Base-by-base conservation (phyloP, 1,140 invertebrate species). In the Arion vulgaris region DNA sequence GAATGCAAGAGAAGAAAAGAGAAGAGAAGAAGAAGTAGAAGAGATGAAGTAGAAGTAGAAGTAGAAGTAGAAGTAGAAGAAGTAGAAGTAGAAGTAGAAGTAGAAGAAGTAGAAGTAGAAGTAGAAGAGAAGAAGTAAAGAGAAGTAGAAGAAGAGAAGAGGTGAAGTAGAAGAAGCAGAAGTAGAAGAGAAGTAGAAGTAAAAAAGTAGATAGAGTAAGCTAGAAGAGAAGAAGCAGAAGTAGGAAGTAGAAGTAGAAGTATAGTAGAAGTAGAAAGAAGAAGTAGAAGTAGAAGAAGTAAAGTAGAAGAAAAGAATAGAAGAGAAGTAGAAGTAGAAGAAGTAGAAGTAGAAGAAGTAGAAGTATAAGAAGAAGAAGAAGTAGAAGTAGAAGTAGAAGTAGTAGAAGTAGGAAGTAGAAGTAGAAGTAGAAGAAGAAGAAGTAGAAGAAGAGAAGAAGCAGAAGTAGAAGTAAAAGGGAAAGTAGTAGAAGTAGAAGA, bases 401-500 rank as follows among this genome's bases (percentile, higher is more conserved):
- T n/a, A 19, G 13, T 5, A 28, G 74, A n/a, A 81, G 71, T 45
- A 32, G 51, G 45, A 74, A 80, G 49, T 45, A 51, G 41, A 53
- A 38, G 34, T 26, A 28, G 38, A 81, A 85, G 77, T 80, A 80
- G 57, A 80, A 82, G 32, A 49, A 75, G 0, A 15, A 76, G 19
- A 53, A 39, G 34, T 26, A 38, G 17, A 23, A 41, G n/a, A 39
- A 28, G 15, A 13, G 41, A 15, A 76, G 53, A 80, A 41, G 68
- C 28, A 38, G 75, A 28, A 17, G 62, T 1, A 32, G 62, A 1
- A 32, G 5, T 2, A 32, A 66, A 7, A 32, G 17, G 11, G 17
- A 32, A 11, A 32, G 17, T 0, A 66, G 32, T 1, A 32, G 32
- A 19, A 23, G 51, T 15, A 57, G 51, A 23, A 57, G 26, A 57